Evolutionary conservation across 2,888 invertebrate genomes (phyloP).

Genomic region (Amaurobius ferox): DNA sequence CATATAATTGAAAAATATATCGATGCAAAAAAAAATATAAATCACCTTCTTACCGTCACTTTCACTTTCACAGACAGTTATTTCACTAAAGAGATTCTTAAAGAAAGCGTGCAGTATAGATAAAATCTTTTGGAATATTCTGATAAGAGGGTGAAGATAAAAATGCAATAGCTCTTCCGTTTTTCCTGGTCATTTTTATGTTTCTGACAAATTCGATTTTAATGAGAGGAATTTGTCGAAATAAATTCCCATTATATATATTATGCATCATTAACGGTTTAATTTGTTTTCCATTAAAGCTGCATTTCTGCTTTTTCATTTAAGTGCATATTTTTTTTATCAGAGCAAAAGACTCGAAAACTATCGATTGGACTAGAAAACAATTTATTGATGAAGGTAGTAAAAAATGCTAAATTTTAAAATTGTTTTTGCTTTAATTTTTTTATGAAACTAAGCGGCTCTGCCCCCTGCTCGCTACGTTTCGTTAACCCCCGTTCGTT

Average conservation of each 20-base stretch:
- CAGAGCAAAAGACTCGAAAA: no score
- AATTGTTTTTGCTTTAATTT: no score
- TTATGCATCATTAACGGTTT: conserved; percentile 8
- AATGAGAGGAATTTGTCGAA: background rate
- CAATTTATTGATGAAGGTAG: no score
- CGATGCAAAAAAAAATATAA: no score
- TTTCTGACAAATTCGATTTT: conserved; percentile 5
- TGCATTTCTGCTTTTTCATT: background rate
- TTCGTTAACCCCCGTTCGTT: no score
- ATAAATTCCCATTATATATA: background rate
- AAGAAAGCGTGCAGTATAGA: background rate
- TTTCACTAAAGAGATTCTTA: background rate
- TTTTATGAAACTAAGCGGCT: no score
- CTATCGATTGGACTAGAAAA: no score
- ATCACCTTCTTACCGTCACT: no score
- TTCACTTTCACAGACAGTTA: no score
- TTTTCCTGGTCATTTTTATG: background rate
- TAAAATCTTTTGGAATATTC: background rate
- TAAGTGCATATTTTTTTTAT: background rate
- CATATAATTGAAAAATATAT: no score
- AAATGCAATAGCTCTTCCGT: background rate
- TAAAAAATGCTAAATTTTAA: no score
- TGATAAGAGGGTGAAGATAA: background rate
- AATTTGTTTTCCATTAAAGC: background rate
- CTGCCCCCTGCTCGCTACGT: no score